A percentile compares a stretch with the other conserved stretches of the same genome.
Conservation (phyloP, 2,113 vertebrate genomes). For the Xiphophorus hellerii region DNA sequence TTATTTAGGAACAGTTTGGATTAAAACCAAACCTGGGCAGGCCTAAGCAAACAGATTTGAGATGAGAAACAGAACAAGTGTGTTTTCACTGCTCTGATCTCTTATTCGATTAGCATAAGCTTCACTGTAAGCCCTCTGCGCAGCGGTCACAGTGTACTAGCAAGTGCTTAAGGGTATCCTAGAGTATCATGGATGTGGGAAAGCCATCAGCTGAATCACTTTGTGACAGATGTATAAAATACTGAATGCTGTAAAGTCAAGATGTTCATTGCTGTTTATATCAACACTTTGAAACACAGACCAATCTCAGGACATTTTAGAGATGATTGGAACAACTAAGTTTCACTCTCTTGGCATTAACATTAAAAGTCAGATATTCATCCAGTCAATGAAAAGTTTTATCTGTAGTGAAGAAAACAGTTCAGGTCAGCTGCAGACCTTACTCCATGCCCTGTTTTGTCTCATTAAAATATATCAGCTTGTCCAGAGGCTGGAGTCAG, state of each 20-base stretch:
- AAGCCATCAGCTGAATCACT: not conserved
- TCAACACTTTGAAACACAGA: not conserved
- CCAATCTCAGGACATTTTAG: constrained; percentile 12
- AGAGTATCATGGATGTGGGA: constrained; percentile 3
- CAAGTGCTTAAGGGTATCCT: not conserved
- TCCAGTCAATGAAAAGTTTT: constrained; percentile 17
- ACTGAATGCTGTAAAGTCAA: not conserved
- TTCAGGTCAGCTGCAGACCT: constrained; percentile 22
- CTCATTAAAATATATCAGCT: constrained; percentile 15
- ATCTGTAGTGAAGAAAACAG: constrained; percentile 12
- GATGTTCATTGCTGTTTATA: not conserved
- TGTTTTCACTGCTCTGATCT: constrained; percentile 23
- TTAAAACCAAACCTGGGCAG: not conserved
- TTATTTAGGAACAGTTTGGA: not conserved
- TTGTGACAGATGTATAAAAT: not conserved
- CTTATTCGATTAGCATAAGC: constrained; percentile 62
- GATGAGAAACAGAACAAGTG: constrained; percentile 1
- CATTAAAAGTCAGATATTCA: constrained; percentile 34
- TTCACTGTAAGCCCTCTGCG: constrained; percentile 46
- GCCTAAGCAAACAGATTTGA: constrained; percentile 19
- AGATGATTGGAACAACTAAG: constrained; percentile 5
- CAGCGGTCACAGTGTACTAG: constrained; percentile 29
- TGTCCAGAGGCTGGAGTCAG: constrained; percentile 2
- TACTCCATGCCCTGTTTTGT: constrained; percentile 14
- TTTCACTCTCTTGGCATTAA: constrained; percentile 37